Evolutionary conservation across 2,113 vertebrate genomes (phyloP).

Genomic region (Ammodytes marinus): DNA sequence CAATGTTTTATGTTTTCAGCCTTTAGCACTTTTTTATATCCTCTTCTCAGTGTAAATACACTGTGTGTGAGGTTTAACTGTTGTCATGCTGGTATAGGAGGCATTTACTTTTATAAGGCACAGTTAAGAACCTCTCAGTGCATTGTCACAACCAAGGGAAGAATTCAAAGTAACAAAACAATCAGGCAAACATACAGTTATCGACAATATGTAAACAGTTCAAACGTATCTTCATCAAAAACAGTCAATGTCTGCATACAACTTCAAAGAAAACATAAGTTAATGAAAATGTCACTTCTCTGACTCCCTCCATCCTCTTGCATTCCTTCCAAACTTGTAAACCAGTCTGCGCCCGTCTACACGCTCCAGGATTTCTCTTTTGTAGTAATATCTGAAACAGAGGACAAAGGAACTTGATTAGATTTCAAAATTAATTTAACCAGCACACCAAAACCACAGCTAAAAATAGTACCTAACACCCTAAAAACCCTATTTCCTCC

Average conservation of each 20-base stretch:
- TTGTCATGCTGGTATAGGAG: neutral
- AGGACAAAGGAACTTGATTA: neutral
- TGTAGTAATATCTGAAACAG: conserved; percentile 96
- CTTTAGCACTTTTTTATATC: neutral
- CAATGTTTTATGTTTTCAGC: neutral
- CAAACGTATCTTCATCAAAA: conserved; percentile 46
- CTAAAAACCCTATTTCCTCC: neutral
- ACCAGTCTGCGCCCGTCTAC: conserved; percentile 97
- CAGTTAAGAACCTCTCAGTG: conserved; percentile 43
- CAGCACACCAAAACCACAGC: neutral
- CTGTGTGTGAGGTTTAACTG: neutral
- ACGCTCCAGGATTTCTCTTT: conserved; percentile 96
- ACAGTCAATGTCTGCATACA: conserved; percentile 28
- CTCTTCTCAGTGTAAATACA: conserved; percentile 36
- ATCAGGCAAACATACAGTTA: conserved; percentile 18
- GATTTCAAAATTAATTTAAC: neutral
- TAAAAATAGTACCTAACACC: neutral
- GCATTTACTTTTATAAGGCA: conserved; percentile 25
- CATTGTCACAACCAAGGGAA: conserved; percentile 42
- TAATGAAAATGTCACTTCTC: conserved; percentile 88
- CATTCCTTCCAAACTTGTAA: conserved; percentile 98
- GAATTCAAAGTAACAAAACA: conserved; percentile 21
- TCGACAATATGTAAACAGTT: conserved; percentile 53
- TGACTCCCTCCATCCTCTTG: conserved; percentile 94
- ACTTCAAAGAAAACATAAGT: conserved; percentile 55